These are phyloP conservation scores for Thaleichthys pacificus DNA, from an alignment of 2,797 vertebrate genomes.

Conservation along the genomic window DNA sequence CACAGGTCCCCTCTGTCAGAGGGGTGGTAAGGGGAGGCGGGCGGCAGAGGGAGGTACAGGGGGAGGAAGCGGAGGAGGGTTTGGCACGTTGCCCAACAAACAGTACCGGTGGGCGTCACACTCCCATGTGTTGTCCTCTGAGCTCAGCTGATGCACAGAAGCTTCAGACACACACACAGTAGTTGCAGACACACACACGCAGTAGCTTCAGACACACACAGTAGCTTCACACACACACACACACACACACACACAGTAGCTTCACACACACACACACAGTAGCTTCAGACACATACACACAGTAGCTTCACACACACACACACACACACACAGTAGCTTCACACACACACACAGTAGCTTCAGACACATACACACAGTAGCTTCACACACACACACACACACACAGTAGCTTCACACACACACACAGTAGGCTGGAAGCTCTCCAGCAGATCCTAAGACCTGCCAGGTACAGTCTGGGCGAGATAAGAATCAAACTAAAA, in stretches of 20 bases:
- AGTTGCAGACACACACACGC: no score
- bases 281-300: no score
- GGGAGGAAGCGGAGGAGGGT: neutral
- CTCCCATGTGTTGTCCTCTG: neutral
- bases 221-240: no score
- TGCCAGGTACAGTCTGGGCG: neutral
- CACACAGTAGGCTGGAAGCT: neutral
- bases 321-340: neutral
- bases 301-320: neutral
- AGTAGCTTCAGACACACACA: no score
- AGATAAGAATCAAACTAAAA: neutral
- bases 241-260: no score
- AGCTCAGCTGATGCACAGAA: neutral
- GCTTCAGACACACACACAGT: neutral
- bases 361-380: neutral
- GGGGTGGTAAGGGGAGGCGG: neutral
- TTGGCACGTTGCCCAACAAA: neutral
- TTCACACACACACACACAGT: neutral
- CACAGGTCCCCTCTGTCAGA: constrained; percentile 16
- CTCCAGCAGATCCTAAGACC: neutral
- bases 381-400: neutral
- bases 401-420: neutral
- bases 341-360: neutral
- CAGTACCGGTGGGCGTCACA: neutral
- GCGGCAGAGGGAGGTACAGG: constrained; percentile 4